phyloP scores from a whole-genome alignment of 2,113 vertebrate species.

The Rhynchomys soricoides region DNA sequence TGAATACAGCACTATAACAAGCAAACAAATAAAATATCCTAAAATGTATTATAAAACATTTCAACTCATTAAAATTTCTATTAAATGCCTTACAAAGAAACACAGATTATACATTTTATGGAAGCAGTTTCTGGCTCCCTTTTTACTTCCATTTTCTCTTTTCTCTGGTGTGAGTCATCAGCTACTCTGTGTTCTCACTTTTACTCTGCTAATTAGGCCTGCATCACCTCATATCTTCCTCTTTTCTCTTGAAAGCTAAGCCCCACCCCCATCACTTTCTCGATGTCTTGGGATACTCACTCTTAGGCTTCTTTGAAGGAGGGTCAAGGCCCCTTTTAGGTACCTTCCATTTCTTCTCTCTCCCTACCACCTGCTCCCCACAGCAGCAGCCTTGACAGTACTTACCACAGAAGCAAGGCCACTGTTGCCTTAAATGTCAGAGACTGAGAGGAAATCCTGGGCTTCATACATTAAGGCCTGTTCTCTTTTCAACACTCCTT shows the following conservation, averaged over 20 bases:
- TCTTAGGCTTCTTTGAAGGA: neutral
- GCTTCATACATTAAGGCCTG: neutral
- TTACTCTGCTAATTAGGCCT: neutral
- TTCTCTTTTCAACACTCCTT: neutral
- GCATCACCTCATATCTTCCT: neutral
- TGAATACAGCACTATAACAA: neutral
- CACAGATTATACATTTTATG: neutral
- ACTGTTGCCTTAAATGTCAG: neutral
- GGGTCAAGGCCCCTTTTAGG: accelerated
- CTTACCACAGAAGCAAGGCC: neutral
- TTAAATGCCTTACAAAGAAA: neutral
- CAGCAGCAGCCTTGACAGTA: too few relatives aligned
- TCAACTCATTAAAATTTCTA: neutral
- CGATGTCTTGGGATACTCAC: neutral
- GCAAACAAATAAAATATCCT: neutral
- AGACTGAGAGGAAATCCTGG: neutral
- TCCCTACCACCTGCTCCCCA: too few relatives aligned
- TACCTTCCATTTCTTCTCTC: neutral
- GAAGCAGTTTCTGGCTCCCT: neutral
- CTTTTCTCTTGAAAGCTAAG: too few relatives aligned
- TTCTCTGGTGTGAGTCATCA: neutral
- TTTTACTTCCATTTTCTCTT: too few relatives aligned
- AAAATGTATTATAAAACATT: neutral
- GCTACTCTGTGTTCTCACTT: neutral
- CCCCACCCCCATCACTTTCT: too few relatives aligned